These are phyloP conservation scores for Shargacucullia verbasci DNA, from an alignment of 2,888 invertebrate species.

Conservation along the genomic window DNA sequence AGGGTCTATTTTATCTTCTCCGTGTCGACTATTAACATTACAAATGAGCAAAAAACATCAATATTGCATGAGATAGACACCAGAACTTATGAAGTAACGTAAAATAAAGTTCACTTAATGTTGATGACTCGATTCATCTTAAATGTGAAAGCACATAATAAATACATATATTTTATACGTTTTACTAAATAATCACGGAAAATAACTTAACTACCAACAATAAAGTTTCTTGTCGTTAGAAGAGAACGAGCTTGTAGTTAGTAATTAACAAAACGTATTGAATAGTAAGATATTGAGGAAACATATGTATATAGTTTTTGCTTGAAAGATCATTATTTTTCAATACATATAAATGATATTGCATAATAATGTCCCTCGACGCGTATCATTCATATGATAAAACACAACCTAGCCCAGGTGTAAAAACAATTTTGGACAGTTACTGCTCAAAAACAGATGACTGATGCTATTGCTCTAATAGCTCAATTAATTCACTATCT, in stretches of 20 bases:
- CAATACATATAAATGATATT: slow-evolving; percentile 6
- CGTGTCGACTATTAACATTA: slow-evolving; percentile 36
- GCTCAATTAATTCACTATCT: slow-evolving; percentile 47
- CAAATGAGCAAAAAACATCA: slow-evolving; percentile 41
- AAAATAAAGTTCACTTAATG: slow-evolving; percentile 35
- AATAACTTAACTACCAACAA: slow-evolving; percentile 15
- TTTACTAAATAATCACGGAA: slow-evolving; percentile 45
- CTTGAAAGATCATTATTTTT: slow-evolving; percentile 2
- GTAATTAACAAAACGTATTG: slow-evolving; percentile 31
- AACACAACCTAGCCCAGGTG: slow-evolving; percentile 4
- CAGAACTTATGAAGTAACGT: slow-evolving; percentile 30
- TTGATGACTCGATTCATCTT: slow-evolving; percentile 35
- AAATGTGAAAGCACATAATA: slow-evolving; percentile 40
- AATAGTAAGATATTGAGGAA: slow-evolving; percentile 31
- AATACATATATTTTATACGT: slow-evolving; percentile 30
- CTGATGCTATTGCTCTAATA: slow-evolving; percentile 21
- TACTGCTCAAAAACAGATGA: slow-evolving; percentile 25
- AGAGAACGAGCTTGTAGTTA: slow-evolving; percentile 13
- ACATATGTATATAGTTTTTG: background rate
- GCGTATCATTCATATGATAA: slow-evolving; percentile 14
- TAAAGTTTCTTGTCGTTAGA: slow-evolving; percentile 28
- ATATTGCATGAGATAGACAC: slow-evolving; percentile 44
- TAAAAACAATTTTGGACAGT: slow-evolving; percentile 8
- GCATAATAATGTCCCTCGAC: slow-evolving; percentile 1
- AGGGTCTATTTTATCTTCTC: slow-evolving; percentile 47